Base-by-base conservation (phyloP, 2,797 vertebrate species). In the Scleropages formosus region DNA sequence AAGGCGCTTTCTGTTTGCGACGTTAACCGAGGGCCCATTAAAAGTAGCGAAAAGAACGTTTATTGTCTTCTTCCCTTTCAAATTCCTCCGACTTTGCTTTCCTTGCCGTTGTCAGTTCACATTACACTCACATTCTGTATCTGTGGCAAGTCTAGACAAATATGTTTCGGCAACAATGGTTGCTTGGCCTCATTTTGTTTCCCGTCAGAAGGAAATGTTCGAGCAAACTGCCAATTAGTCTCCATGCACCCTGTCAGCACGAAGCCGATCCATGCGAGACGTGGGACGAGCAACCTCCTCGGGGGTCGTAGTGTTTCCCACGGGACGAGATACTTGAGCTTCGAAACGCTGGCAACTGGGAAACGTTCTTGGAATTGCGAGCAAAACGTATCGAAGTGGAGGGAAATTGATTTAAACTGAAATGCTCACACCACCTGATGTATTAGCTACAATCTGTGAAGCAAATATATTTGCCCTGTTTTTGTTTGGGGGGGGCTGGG, bases 141-240 rank as follows among this genome's bases (percentile, higher is more conserved):
- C 65, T 62, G 49, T 49, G 64, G 58, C 65, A 53, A 63, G 46
- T 53, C 46, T 22, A 68, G 64, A 78, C 59, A 74, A 69, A 78
- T 39, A 72, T 67, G 49, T 73, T 56, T 65, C 73, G 65, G 69
- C 70, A 56, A 22, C 69, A 44, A 60, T 71, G 24, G 13, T 64
- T 68, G n/a, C 53, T 22, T 74, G 72, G 9, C 65, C 64, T 68
- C 46, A 62, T 73, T 66, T 78, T 58, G 15, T 64, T 15, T 62
- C 65, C 70, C 66, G n/a, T 60, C 58, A 46, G 64, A 74, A 56
- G 60, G 27, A 31, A 22, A 74, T 68, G 63, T 56, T 73, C 39
- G 58, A 69, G 58, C 65, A 69, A 66, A 69, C 71, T 74, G 72
- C 74, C 64, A 78, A 78, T 78, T 74, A 78, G 59, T 53, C 46